A percentile compares a stretch with the other conserved stretches of the same genome.
phyloP scores from a whole-genome alignment of 1,140 invertebrate species.

The Scaptodrosophila lebanonensis region DNA sequence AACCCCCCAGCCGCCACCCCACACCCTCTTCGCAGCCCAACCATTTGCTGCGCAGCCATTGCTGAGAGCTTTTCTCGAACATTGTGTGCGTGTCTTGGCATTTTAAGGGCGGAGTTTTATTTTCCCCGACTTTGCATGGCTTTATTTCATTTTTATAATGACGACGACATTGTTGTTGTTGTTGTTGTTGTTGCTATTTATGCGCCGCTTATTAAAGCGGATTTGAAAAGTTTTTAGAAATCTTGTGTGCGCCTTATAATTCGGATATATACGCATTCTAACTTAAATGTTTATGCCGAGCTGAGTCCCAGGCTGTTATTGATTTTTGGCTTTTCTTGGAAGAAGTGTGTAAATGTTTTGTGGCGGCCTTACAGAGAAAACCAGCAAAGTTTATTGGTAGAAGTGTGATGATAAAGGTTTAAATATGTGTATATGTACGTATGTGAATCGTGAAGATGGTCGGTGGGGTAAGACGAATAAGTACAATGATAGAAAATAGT shows the following conservation, averaged over 20 bases:
- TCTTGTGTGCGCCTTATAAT: slow-evolving; percentile 43
- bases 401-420: too few relatives aligned
- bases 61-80: slow-evolving; percentile 34
- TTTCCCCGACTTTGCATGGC: slow-evolving; percentile 10
- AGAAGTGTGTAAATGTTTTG: too few relatives aligned
- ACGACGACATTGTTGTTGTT: neutral
- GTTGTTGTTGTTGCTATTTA: slow-evolving; percentile 20
- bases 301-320: too few relatives aligned
- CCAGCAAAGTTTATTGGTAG: too few relatives aligned
- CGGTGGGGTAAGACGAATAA: too few relatives aligned
- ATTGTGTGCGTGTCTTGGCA: slow-evolving; percentile 3
- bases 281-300: too few relatives aligned
- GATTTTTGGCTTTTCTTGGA: too few relatives aligned
- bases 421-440: too few relatives aligned
- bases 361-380: too few relatives aligned
- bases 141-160: slow-evolving; percentile 28
- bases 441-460: too few relatives aligned
- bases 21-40: neutral
- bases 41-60: slow-evolving; percentile 55
- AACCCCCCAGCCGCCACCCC: neutral
- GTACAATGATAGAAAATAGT: too few relatives aligned
- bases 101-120: slow-evolving; percentile 62
- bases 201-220: slow-evolving; percentile 48
- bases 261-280: too few relatives aligned
- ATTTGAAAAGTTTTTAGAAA: slow-evolving; percentile 55